phyloP scores from a whole-genome alignment of 2,113 vertebrate species.

The Megaceryle torquata region DNA sequence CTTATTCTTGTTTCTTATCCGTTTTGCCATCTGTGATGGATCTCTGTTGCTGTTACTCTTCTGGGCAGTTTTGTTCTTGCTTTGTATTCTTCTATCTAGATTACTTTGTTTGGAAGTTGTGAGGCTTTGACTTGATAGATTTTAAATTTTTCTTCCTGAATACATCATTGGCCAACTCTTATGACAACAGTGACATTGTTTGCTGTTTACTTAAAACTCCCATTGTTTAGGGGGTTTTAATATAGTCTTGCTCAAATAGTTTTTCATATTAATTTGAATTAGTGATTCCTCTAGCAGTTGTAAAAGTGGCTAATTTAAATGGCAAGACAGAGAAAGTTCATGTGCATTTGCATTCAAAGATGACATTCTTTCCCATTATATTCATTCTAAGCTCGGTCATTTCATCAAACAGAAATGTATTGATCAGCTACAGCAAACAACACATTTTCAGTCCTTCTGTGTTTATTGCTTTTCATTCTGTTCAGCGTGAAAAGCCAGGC shows the following conservation, averaged over 20 bases:
- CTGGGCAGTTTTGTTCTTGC: background rate
- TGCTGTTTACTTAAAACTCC: background rate
- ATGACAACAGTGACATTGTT: background rate
- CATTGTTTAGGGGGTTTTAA: background rate
- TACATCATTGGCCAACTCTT: background rate
- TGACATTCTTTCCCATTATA: background rate
- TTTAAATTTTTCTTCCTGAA: background rate
- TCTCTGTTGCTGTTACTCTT: background rate
- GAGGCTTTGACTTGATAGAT: background rate
- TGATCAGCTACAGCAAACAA: background rate
- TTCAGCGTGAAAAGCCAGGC: background rate
- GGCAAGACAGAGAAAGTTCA: background rate
- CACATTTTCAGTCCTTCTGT: background rate
- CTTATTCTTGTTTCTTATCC: background rate
- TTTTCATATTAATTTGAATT: background rate
- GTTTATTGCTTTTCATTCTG: background rate
- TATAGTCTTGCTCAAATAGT: background rate
- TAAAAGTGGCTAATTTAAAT: background rate
- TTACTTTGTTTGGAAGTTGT: background rate
- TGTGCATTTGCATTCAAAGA: background rate
- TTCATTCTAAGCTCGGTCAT: background rate
- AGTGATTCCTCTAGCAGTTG: background rate
- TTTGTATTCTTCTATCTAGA: background rate
- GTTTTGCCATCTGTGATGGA: background rate
- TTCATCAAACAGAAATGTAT: background rate